phyloP scores from a whole-genome alignment of 1,140 invertebrate genomes.

The Camponotus vicinus region DNA sequence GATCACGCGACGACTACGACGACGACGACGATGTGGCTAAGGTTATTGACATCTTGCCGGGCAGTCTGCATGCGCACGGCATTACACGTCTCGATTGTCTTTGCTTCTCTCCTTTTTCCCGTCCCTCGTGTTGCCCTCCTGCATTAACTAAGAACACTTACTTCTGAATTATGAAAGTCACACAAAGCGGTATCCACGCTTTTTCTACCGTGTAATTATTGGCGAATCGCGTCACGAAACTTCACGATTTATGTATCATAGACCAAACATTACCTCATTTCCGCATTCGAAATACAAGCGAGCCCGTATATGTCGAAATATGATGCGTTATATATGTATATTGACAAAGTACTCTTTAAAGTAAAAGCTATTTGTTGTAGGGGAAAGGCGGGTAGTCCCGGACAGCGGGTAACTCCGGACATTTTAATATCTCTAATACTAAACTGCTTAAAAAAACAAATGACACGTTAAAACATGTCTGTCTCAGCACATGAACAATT shows the following conservation, averaged over 20 bases:
- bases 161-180: conserved; percentile 41
- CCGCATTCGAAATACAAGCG: background rate
- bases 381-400: no score
- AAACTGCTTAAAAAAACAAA: no score
- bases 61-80: conserved; percentile 39
- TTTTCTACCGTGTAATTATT: conserved; percentile 3
- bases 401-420: no score
- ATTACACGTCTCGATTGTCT: conserved; percentile 17
- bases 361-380: background rate
- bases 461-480: no score
- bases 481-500: no score
- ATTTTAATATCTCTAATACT: no score
- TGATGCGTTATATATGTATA: background rate
- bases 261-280: background rate
- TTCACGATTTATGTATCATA: background rate
- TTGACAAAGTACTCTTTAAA: background rate
- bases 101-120: conserved; percentile 19
- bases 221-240: background rate
- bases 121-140: conserved; percentile 1
- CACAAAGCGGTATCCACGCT: background rate
- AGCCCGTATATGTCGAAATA: background rate
- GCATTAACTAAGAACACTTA: background rate
- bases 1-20: conserved; percentile 81
- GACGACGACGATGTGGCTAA: conserved; percentile 57
- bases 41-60: conserved; percentile 81